Evolutionary conservation across 1,140 invertebrate species (phyloP), one percentile per base, ranked within the genome.

Genomic region (Teleopsis dalmanni): DNA sequence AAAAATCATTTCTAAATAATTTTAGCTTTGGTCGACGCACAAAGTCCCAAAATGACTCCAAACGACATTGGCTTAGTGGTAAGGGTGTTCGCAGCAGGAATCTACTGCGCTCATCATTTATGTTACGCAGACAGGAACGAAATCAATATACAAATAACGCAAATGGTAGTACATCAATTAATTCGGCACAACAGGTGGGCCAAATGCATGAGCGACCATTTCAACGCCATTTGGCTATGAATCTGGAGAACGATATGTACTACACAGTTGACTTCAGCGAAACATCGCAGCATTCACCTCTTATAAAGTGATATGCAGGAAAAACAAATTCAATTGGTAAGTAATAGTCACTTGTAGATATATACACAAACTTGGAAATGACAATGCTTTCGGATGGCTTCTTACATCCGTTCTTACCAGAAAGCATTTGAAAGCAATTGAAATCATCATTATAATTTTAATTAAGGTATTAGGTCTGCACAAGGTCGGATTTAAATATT

Each of bases 191-290:
- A n/a, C n/a, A n/a, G n/a, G 21, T 50, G 42, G 44, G 47, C 58
- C 65, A 57, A 62, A 47, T 68, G 53, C 65, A 68, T 43, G 65
- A 68, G 40, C 57, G 65, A 16, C 65, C 56, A 50, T 71, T 56
- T 50, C 70, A 60, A 25, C 72, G 76, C 25, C 68, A 75, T 36
- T 64, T 81, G 55, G 80, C 82, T 62, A 78, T 78, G 60, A 75
- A 68, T 54, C 54, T 70, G 29, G 67, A 70, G 57, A 70, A 79
- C 25, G 81, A 83, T 52, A 81, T 83, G 79, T 83, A 82, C 69
- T 83, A 82, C 72, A 82, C 81, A 23, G 73, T 83, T 52, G 81
- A 83, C 69, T 82, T 83, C 72, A 82, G 80, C 60, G 81, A 83
- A 70, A 65, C 63, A 33, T 81, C 79, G 56, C 81, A 82, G 66